A percentile compares a stretch with the other conserved stretches of the same genome.
Conservation (phyloP, 2,113 vertebrate species). For the Agapornis roseicollis region DNA sequence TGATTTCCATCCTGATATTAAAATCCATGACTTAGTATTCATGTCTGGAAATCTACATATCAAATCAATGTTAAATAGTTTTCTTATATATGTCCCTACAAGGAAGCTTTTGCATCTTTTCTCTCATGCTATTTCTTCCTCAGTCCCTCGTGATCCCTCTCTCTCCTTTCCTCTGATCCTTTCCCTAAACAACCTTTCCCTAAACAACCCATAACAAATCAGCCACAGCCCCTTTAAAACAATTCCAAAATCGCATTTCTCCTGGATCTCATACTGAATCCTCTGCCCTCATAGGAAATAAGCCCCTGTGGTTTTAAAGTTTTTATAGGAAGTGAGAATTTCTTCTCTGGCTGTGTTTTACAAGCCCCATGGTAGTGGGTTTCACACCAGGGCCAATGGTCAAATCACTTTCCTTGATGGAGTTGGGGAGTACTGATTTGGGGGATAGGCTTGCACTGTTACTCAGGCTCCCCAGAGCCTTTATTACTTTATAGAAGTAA, state of each 20-base stretch:
- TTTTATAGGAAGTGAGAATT: neutral
- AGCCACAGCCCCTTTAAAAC: neutral
- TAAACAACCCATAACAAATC: neutral
- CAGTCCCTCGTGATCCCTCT: neutral
- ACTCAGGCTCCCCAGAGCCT: neutral
- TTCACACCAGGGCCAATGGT: neutral
- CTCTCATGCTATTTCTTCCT: neutral
- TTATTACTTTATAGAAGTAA: neutral
- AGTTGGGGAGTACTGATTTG: neutral
- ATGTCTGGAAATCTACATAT: neutral
- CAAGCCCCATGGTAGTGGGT: fast-evolving
- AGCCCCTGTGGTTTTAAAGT: fast-evolving
- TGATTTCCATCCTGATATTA: neutral
- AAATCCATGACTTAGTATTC: neutral
- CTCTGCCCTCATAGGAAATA: neutral
- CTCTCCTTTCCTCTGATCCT: neutral
- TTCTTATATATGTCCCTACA: neutral
- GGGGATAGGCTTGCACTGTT: neutral
- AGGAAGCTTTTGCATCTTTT: neutral
- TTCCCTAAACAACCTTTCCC: neutral
- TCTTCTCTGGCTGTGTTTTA: neutral
- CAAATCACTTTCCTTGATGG: neutral
- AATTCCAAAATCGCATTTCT: neutral
- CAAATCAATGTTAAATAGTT: neutral
- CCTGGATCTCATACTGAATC: neutral